These are phyloP conservation scores for Nyctibius bracteatus DNA, from an alignment of 2,113 vertebrate genomes.

Conservation along the genomic window DNA sequence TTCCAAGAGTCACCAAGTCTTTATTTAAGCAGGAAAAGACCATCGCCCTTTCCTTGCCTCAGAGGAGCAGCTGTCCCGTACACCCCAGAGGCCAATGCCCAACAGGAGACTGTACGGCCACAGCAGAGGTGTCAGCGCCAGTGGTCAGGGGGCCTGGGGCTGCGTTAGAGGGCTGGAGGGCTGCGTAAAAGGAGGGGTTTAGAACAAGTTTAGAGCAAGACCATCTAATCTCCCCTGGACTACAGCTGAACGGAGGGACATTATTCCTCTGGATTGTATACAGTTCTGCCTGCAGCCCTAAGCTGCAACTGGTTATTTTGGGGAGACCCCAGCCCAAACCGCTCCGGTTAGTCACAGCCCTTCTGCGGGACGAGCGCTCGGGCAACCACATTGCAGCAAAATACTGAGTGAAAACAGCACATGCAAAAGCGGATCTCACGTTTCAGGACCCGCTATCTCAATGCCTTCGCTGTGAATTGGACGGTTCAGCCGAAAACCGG, in stretches of 20 bases:
- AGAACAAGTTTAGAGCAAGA: background rate
- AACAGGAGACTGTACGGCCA: fast-evolving
- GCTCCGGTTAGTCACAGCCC: too few relatives aligned
- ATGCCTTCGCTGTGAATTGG: fast-evolving
- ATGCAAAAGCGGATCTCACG: fast-evolving
- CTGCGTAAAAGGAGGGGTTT: background rate
- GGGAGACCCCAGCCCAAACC: background rate
- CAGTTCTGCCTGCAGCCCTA: too few relatives aligned
- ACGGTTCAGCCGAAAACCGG: fast-evolving
- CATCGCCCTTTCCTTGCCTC: background rate
- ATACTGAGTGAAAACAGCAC: fast-evolving
- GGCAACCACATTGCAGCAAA: fast-evolving
- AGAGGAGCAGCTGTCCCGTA: background rate
- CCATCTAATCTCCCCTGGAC: background rate
- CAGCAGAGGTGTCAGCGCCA: background rate
- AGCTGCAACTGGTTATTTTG: background rate
- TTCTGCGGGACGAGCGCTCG: fast-evolving
- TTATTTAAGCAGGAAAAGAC: background rate
- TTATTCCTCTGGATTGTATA: too few relatives aligned
- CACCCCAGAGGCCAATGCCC: background rate
- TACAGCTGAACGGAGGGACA: background rate
- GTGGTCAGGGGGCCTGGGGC: fast-evolving
- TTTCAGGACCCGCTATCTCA: fast-evolving
- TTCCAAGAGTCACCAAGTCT: background rate
- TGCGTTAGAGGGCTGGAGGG: fast-evolving